A percentile compares a stretch with the other conserved stretches of the same genome.
These are phyloP conservation scores for Cantharis nigra DNA, from an alignment of 2,888 invertebrate species.

Conservation along the genomic window DNA sequence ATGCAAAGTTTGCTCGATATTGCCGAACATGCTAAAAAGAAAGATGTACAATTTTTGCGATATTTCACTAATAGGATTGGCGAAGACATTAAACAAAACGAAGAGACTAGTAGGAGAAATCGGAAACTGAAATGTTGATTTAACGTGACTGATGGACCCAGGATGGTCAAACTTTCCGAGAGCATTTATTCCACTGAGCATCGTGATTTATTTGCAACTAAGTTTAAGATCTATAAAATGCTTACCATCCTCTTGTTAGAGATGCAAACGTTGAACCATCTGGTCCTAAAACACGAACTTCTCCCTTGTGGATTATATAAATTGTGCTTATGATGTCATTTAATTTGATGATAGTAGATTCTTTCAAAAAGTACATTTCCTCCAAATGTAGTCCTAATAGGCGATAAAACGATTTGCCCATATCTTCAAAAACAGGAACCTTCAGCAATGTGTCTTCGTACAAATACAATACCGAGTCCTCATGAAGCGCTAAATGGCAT, in stretches of 20 bases:
- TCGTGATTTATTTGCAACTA: no score
- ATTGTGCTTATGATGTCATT: constrained; percentile 37
- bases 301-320: constrained; percentile 38
- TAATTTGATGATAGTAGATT: constrained; percentile 31
- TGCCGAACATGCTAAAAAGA: constrained; percentile 34
- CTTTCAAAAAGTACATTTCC: constrained; percentile 34
- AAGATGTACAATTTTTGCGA: background rate
- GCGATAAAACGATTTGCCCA: constrained; percentile 33
- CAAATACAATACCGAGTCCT: constrained; percentile 36
- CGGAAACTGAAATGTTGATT: no score
- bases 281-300: constrained; percentile 33
- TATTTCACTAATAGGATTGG: no score
- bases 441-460: constrained; percentile 34
- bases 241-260: constrained; percentile 34
- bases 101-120: no score
- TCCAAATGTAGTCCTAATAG: constrained; percentile 32
- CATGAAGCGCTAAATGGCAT: constrained; percentile 34
- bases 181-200: no score
- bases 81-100: no score
- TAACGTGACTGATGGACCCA: no score
- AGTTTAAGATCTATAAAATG: background rate
- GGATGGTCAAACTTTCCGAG: no score
- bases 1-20: constrained; percentile 34
- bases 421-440: constrained; percentile 34
- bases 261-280: constrained; percentile 32